A percentile compares a stretch with the other conserved stretches of the same genome.
phyloP scores from a whole-genome alignment of 2,797 vertebrate genomes.

The Hoplostethus mediterraneus region DNA sequence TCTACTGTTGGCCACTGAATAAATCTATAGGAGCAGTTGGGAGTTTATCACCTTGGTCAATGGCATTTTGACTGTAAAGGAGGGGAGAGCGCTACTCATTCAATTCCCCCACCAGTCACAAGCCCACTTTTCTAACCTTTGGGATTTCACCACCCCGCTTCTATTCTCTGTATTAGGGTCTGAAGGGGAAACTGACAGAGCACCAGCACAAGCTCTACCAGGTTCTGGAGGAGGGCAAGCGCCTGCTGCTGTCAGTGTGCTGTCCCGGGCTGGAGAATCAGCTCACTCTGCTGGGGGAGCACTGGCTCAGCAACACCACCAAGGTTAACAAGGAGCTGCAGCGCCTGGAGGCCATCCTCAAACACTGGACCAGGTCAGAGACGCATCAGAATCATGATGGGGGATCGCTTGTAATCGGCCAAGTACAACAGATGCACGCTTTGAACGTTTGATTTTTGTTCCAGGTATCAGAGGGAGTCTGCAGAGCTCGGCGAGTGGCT shows the following conservation, averaged over 20 bases:
- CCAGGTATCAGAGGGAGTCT: constrained; percentile 93
- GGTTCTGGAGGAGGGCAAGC: constrained; percentile 93
- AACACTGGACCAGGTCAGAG: constrained; percentile 95
- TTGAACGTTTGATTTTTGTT: background rate
- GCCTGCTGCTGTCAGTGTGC: constrained; percentile 89
- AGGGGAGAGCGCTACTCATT: background rate
- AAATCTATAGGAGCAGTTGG: too few species aligned
- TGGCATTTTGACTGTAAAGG: too few species aligned
- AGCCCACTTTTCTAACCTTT: background rate
- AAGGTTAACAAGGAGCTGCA: constrained; percentile 93
- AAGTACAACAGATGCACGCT: background rate
- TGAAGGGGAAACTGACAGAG: constrained; percentile 90
- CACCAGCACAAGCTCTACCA: constrained; percentile 94
- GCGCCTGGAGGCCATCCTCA: constrained; percentile 92
- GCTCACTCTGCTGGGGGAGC: constrained; percentile 91
- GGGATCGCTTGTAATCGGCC: background rate
- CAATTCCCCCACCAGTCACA: background rate
- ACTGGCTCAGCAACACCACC: constrained; percentile 91
- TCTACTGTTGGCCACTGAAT: too few species aligned
- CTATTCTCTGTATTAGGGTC: constrained; percentile 76
- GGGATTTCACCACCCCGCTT: background rate
- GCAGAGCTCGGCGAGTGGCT: constrained; percentile 91
- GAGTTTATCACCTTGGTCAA: too few species aligned
- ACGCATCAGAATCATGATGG: background rate
- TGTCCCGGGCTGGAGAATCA: constrained; percentile 92